Conservation (phyloP, 2,113 vertebrate species). For the Proterorhinus semilunaris region DNA sequence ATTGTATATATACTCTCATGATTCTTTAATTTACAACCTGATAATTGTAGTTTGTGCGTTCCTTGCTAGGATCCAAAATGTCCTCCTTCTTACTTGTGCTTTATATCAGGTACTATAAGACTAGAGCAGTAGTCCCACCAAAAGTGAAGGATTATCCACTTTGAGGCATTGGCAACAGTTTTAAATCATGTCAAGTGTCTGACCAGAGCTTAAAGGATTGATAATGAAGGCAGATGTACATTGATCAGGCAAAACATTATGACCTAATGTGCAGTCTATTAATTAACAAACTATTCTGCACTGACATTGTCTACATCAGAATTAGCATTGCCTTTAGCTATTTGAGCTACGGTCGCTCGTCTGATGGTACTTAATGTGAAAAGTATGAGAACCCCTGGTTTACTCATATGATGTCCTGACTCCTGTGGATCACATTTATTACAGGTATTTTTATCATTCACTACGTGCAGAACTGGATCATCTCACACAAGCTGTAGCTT, state of each 20-base stretch:
- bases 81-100: slow-evolving; percentile 62
- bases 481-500: background rate
- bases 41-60: slow-evolving; percentile 11
- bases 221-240: slow-evolving; percentile 24
- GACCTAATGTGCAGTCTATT: background rate
- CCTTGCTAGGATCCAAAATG: slow-evolving; percentile 10
- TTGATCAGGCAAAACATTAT: background rate
- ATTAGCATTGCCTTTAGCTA: too few relatives aligned
- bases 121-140: slow-evolving; percentile 21
- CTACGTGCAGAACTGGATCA: background rate
- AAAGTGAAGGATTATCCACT: slow-evolving; percentile 16
- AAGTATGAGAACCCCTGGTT: too few relatives aligned
- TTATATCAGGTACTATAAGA: slow-evolving; percentile 29
- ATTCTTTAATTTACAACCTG: slow-evolving; percentile 16
- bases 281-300: too few relatives aligned
- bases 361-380: too few relatives aligned
- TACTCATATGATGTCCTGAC: too few relatives aligned
- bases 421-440: too few relatives aligned
- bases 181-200: slow-evolving; percentile 12
- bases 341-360: too few relatives aligned
- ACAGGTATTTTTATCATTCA: too few relatives aligned
- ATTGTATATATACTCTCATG: slow-evolving; percentile 31
- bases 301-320: too few relatives aligned
- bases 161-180: slow-evolving; percentile 6
- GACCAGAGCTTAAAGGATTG: slow-evolving; percentile 21